Evolutionary conservation across 2,797 vertebrate genomes (phyloP).

Genomic region (Phalanger gymnotis): DNA sequence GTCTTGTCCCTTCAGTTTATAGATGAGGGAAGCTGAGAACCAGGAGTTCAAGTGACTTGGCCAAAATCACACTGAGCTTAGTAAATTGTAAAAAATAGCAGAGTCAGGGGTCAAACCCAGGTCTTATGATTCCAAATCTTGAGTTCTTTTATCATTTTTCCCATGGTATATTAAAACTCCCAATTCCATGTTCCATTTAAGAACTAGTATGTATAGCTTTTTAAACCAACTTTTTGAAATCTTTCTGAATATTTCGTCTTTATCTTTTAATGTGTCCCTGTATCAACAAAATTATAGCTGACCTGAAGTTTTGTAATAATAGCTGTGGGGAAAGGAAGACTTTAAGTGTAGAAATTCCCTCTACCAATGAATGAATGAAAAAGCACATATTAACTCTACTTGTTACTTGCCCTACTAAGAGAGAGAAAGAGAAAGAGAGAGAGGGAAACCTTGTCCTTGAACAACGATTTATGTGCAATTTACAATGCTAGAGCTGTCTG

Average conservation of each 20-base stretch:
- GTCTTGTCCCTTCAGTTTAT: not conserved
- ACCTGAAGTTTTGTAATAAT: not conserved
- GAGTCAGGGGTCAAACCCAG: not conserved
- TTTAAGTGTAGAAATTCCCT: not conserved
- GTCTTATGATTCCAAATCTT: not conserved
- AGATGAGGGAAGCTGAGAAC: not conserved
- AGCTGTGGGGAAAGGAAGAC: not conserved
- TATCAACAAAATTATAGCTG: slow-evolving; percentile 11
- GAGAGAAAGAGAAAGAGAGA: too few species aligned
- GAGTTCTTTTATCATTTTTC: not conserved
- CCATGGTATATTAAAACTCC: not conserved
- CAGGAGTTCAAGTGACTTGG: not conserved
- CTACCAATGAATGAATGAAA: not conserved
- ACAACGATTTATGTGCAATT: not conserved
- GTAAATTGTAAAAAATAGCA: not conserved
- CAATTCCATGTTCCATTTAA: not conserved
- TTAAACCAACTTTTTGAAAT: slow-evolving; percentile 32
- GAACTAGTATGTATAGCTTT: slow-evolving; percentile 22
- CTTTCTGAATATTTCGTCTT: slow-evolving; percentile 27
- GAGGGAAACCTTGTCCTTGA: not conserved
- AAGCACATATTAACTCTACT: not conserved
- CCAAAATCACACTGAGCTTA: not conserved
- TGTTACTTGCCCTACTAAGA: not conserved
- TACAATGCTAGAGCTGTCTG: not conserved
- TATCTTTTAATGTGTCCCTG: slow-evolving; percentile 5